Conservation (phyloP, 2,797 vertebrate genomes). For the Anolis apletophallus region DNA sequence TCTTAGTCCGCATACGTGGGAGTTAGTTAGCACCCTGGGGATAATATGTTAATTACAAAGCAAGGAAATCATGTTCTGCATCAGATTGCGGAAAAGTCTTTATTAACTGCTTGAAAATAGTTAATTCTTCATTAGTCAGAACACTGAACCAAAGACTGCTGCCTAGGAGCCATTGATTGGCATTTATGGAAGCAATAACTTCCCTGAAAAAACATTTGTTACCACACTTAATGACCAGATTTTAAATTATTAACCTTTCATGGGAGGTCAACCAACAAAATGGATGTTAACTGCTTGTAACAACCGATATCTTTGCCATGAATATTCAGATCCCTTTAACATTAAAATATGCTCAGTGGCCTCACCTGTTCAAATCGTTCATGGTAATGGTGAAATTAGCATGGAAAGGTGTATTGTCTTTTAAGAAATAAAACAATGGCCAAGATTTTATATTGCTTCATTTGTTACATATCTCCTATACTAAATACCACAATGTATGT, state of each 20-base stretch:
- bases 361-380: slow-evolving; percentile 55
- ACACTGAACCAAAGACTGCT: slow-evolving; percentile 66
- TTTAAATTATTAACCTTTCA: slow-evolving; percentile 76
- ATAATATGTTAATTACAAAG: slow-evolving; percentile 62
- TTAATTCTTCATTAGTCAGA: slow-evolving; percentile 79
- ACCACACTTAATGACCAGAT: slow-evolving; percentile 74
- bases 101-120: slow-evolving; percentile 79
- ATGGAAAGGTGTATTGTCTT: slow-evolving; percentile 40
- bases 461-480: neutral
- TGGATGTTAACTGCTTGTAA: slow-evolving; percentile 71
- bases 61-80: slow-evolving; percentile 70
- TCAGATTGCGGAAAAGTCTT: slow-evolving; percentile 75
- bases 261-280: slow-evolving; percentile 73
- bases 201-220: slow-evolving; percentile 75
- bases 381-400: slow-evolving; percentile 56
- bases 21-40: slow-evolving; percentile 58
- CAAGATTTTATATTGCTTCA: too few relatives aligned
- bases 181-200: slow-evolving; percentile 76
- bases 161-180: slow-evolving; percentile 73
- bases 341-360: slow-evolving; percentile 61
- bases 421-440: neutral
- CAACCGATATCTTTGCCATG: slow-evolving; percentile 63
- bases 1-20: slow-evolving; percentile 54
- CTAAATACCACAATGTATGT: too few relatives aligned
- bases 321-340: slow-evolving; percentile 70